Percentiles rank a stretch among this genome's conserved stretches.
These are phyloP conservation scores for Onthophagus taurus DNA, from an alignment of 1,140 invertebrate genomes.

Conservation along the genomic window DNA sequence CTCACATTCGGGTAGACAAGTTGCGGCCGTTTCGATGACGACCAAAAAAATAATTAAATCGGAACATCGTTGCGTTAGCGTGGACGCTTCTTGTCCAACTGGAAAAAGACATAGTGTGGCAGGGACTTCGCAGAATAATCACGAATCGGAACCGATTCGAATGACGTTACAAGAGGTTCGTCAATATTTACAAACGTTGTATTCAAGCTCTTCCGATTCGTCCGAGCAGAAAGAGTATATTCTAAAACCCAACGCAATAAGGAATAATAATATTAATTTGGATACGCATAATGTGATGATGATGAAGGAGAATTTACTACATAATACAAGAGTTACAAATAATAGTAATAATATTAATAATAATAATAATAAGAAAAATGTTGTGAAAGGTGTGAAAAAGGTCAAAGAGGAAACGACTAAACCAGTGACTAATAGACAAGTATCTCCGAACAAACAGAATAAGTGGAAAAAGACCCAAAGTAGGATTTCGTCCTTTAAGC, in stretches of 20 bases:
- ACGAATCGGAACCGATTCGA: conserved; percentile 61
- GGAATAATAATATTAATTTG: conserved; percentile 25
- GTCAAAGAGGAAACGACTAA: conserved; percentile 46
- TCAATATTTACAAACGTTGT: conserved; percentile 67
- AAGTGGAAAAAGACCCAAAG: conserved; percentile 52
- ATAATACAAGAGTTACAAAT: conserved; percentile 33
- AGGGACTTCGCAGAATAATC: conserved; percentile 40
- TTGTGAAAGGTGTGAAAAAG: conserved; percentile 50
- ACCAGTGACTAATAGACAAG: conserved; percentile 30
- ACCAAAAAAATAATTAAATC: conserved; percentile 1
- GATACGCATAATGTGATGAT: conserved; percentile 27
- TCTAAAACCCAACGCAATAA: conserved; percentile 25
- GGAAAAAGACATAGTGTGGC: conserved; percentile 49
- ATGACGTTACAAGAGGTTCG: conserved; percentile 79
- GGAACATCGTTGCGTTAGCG: background rate
- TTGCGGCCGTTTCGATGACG: too few species aligned
- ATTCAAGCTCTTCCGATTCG: conserved; percentile 57
- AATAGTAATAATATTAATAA: conserved; percentile 34
- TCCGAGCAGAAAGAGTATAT: conserved; percentile 43
- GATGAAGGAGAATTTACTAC: conserved; percentile 9
- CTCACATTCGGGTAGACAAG: conserved; percentile 19
- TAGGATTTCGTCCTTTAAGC: conserved; percentile 62
- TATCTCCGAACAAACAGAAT: conserved; percentile 39
- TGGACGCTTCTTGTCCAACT: conserved; percentile 31
- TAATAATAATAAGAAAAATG: conserved; percentile 8